Percentiles rank a stretch among this genome's conserved stretches.
Conservation (phyloP, 2,888 invertebrate species). For the Nomada ruficornis region DNA sequence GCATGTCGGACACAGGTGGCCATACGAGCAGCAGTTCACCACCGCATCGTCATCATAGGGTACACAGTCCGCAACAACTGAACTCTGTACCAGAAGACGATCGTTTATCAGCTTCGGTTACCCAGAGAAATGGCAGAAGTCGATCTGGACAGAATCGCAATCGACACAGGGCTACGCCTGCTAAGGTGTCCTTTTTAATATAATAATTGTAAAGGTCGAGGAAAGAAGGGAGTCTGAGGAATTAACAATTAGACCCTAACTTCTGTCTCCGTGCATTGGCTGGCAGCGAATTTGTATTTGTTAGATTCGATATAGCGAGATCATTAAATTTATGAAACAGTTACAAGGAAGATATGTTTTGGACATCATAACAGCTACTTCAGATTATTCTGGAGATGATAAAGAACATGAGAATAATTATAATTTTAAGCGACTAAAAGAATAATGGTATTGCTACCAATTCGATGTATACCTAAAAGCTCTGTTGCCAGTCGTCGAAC, state of each 20-base stretch:
- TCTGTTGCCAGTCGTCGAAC: too few species aligned
- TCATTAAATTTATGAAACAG: too few species aligned
- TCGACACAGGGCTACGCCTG: slow-evolving; percentile 88
- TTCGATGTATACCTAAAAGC: too few species aligned
- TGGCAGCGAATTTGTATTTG: too few species aligned
- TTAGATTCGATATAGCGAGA: too few species aligned
- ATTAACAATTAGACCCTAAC: too few species aligned
- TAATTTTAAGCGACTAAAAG: background rate
- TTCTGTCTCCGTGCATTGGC: too few species aligned
- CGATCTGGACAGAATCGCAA: slow-evolving; percentile 87
- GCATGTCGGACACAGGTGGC: slow-evolving; percentile 95
- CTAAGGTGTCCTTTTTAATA: slow-evolving; percentile 84
- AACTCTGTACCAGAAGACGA: slow-evolving; percentile 87
- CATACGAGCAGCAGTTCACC: slow-evolving; percentile 87
- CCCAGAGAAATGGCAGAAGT: slow-evolving; percentile 88
- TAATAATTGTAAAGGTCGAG: background rate
- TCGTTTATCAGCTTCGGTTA: slow-evolving; percentile 88
- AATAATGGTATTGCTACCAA: background rate
- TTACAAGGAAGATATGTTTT: too few species aligned
- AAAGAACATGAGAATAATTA: too few species aligned
- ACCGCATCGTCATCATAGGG: slow-evolving; percentile 85
- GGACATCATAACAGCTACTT: too few species aligned
- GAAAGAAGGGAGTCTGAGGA: too few species aligned
- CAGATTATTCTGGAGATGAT: too few species aligned
- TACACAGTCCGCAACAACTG: slow-evolving; percentile 85